Evolutionary conservation across 2,113 vertebrate species (phyloP).

Genomic region (Thermophis baileyi): DNA sequence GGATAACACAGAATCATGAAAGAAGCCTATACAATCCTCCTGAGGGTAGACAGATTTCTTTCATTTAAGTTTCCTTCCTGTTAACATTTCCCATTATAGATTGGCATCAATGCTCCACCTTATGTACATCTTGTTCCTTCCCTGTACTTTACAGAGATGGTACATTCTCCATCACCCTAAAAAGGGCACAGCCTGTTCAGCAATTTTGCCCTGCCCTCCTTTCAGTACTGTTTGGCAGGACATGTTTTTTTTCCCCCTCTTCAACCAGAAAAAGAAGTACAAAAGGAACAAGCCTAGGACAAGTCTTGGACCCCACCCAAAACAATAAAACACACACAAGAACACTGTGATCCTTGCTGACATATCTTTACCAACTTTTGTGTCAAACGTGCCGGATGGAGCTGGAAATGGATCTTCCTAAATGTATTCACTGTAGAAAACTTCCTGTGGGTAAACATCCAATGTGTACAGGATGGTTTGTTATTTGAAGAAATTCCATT

Average conservation of each 20-base stretch:
- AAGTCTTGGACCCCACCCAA: conserved; percentile 65
- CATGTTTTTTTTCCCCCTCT: conserved; percentile 42
- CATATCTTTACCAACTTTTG: conserved; percentile 22
- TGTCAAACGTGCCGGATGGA: conserved; percentile 23
- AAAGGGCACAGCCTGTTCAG: conserved; percentile 28
- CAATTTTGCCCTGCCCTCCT: conserved; percentile 5
- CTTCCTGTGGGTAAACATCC: rapidly evolving
- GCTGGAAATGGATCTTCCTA: conserved; percentile 20
- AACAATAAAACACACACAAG: conserved; percentile 58
- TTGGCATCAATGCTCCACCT: background rate
- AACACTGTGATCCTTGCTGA: conserved; percentile 55
- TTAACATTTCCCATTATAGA: background rate
- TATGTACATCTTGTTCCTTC: background rate
- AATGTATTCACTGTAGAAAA: background rate
- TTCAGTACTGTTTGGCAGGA: conserved; percentile 38
- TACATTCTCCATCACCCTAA: conserved; percentile 13
- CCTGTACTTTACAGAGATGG: conserved; percentile 3
- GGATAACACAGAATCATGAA: background rate
- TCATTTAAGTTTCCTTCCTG: background rate
- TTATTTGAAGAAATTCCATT: background rate
- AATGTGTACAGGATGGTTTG: background rate
- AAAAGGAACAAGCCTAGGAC: conserved; percentile 68
- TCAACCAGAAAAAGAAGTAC: conserved; percentile 35
- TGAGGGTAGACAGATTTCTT: background rate
- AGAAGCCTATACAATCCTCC: background rate